Percentiles rank a stretch among this genome's conserved stretches.
Evolutionary conservation across 2,888 invertebrate species (phyloP).

Genomic region (Trissolcus brochymenae): DNA sequence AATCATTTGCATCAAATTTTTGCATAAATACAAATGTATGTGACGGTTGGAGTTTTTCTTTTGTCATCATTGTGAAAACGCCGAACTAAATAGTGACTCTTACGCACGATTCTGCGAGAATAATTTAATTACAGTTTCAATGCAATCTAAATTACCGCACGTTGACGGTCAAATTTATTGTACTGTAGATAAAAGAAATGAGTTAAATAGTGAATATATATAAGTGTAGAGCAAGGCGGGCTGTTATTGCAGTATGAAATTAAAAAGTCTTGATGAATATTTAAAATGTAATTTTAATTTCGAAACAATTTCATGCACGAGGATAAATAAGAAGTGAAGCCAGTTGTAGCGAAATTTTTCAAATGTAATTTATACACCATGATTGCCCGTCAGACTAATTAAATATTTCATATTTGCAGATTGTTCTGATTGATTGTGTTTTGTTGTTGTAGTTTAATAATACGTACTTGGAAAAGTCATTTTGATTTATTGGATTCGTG

Average conservation of each 20-base stretch:
- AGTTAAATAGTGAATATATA: conserved; percentile 20
- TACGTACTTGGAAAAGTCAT: too few species aligned
- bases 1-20: not conserved
- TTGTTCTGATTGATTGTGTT: too few species aligned
- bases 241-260: conserved; percentile 11
- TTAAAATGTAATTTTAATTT: conserved; percentile 12
- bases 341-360: not conserved
- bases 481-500: too few species aligned
- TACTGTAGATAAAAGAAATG: conserved; percentile 16
- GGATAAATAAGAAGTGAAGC: not conserved
- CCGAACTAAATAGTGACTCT: conserved; percentile 3
- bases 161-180: conserved; percentile 25
- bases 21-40: too few species aligned
- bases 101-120: conserved; percentile 11
- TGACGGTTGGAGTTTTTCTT: too few species aligned
- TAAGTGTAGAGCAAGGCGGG: not conserved
- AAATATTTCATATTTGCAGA: too few species aligned
- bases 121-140: conserved; percentile 28
- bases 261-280: conserved; percentile 18
- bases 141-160: conserved; percentile 21
- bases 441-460: too few species aligned
- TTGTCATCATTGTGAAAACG: not conserved
- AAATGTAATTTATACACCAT: not conserved
- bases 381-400: conserved; percentile 2
- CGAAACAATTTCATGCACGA: conserved; percentile 15